Evolutionary conservation across 1,140 invertebrate genomes (phyloP), one percentile per base, ranked within the genome.

Genomic region (Drosophila biarmipes): DNA sequence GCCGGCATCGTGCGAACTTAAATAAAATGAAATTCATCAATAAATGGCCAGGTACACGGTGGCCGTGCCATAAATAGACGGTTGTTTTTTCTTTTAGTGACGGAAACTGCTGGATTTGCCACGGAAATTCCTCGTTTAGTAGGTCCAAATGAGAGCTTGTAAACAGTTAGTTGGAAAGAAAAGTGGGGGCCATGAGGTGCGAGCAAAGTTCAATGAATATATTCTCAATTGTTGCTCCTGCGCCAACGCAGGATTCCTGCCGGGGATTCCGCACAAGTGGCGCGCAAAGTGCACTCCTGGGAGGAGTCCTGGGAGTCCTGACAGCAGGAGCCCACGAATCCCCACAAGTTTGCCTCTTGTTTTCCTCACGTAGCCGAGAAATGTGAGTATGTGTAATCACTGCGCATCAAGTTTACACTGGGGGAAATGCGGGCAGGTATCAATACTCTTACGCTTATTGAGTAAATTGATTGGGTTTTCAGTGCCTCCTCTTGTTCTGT

Each of bases 1-100:
- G 11, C 48, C 24, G 40, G 55, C 48, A 37, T 43, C 51, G 62
- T 68, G 64, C 62, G 40, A 61, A 67, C 66, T 66, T 62, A 85
- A 85, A 86, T 78, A 75, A 85, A 85, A 87, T 81, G 74, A 87
- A 86, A 86, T 86, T 86, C 74, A 86, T 87, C 82, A 86, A 86
- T 86, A 87, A 82, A 82, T 87, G 73, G 77, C 58, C 31, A 31
- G 46, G 48, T 67, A 35, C 7, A 6, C 7, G 15, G 37, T 7
- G n/a, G n/a, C 6, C 15, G 19, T 43, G 54, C 73, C 82, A 86
- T 86, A 86, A 86, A 78, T 86, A 78, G 73, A 64, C 51, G 34
- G 35, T 46, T 31, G 2, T 31, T 31, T 10, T 7, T 31, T 56
- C 82, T 61, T 64, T 81, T 66, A 73, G 74, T 61, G 59, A 56